Evolutionary conservation across 2,797 vertebrate genomes (phyloP).

Genomic region (Yasuhikotakia modesta): DNA sequence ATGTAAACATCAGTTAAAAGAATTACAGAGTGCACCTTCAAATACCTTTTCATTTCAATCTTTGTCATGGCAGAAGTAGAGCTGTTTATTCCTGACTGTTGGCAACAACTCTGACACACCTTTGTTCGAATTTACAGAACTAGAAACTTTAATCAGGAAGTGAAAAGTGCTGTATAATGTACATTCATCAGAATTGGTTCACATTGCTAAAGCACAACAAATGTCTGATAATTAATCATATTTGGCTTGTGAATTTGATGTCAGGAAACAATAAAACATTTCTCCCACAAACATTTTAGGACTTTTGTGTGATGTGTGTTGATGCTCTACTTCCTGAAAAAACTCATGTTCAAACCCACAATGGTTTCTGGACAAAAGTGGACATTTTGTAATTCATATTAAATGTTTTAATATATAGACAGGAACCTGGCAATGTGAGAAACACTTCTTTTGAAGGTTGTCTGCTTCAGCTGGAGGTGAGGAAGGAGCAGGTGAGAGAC

Average conservation of each 20-base stretch:
- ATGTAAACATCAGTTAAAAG: slow-evolving; percentile 38
- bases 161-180: slow-evolving; percentile 41
- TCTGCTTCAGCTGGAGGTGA: background rate
- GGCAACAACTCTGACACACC: background rate
- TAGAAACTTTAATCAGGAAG: slow-evolving; percentile 62
- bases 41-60: background rate
- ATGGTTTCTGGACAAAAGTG: background rate
- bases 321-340: background rate
- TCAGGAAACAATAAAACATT: too few relatives aligned
- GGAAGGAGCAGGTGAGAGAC: background rate
- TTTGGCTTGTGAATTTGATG: too few relatives aligned
- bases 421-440: background rate
- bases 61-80: background rate
- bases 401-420: background rate
- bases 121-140: slow-evolving; percentile 20
- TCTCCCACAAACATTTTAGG: too few relatives aligned
- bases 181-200: too few relatives aligned
- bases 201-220: too few relatives aligned
- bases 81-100: slow-evolving; percentile 9
- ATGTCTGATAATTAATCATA: too few relatives aligned
- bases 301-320: background rate
- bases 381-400: background rate
- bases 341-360: background rate
- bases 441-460: background rate
- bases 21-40: background rate